These are phyloP conservation scores for Scaptomyza cyrtandrae DNA, from an alignment of 2,888 invertebrate species.

Conservation along the genomic window DNA sequence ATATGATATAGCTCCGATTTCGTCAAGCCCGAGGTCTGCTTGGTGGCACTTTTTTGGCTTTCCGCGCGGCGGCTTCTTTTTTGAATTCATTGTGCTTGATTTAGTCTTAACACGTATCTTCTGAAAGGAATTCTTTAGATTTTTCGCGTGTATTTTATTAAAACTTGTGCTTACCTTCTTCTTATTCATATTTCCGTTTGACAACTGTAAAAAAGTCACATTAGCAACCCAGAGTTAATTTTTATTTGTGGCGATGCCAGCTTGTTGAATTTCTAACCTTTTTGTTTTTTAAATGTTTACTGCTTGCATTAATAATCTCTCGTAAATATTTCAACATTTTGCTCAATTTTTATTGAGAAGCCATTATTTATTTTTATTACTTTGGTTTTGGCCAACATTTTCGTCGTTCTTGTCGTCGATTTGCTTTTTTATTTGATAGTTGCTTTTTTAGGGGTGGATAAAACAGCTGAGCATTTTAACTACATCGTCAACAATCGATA, in stretches of 20 bases:
- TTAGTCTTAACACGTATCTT: neutral
- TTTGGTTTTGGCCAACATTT: conserved; percentile 44
- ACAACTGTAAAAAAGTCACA: neutral
- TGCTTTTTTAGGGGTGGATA: neutral
- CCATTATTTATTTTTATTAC: conserved; percentile 71
- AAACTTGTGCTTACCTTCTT: neutral
- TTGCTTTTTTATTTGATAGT: conserved; percentile 58
- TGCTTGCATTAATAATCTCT: neutral
- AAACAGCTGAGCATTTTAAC: neutral
- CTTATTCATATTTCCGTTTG: neutral
- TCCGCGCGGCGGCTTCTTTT: neutral
- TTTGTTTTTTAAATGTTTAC: neutral
- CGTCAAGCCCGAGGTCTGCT: too few relatives aligned
- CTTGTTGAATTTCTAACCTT: neutral
- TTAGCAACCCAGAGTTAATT: neutral
- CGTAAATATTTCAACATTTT: neutral
- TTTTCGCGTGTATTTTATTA: neutral
- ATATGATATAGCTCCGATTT: neutral
- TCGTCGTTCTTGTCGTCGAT: conserved; percentile 29
- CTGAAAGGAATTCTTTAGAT: too few relatives aligned
- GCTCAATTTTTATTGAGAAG: conserved; percentile 29
- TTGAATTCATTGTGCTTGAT: neutral
- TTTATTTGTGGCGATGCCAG: neutral
- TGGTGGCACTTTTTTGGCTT: too few relatives aligned
- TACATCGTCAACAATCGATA: neutral